Percentiles rank a stretch among this genome's conserved stretches.
Evolutionary conservation across 2,888 invertebrate genomes (phyloP).

Genomic region (Nowickia ferox): DNA sequence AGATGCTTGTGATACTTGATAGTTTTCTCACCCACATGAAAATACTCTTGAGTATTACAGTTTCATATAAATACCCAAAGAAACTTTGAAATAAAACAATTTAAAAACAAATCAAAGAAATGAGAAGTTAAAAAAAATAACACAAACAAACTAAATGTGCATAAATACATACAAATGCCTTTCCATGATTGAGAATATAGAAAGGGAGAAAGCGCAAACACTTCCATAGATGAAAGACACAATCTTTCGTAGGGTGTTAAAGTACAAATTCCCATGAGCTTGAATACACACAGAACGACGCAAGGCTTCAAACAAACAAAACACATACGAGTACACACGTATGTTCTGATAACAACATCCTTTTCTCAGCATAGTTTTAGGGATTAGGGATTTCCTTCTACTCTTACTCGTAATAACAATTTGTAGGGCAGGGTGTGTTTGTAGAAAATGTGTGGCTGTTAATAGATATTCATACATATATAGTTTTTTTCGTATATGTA

Average conservation of each 20-base stretch:
- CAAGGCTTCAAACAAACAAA: not conserved
- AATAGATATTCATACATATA: conserved; percentile 1
- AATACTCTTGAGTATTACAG: not conserved
- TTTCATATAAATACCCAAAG: conserved; percentile 4
- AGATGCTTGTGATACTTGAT: not conserved
- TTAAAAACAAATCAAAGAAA: conserved; percentile 44
- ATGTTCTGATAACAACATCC: conserved; percentile 19
- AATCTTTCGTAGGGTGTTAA: not conserved
- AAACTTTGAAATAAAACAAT: conserved; percentile 1
- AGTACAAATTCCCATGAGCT: conserved; percentile 16
- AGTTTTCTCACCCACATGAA: not conserved
- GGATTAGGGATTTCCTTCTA: not conserved
- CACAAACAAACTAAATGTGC: conserved; percentile 14
- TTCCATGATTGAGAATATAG: conserved; percentile 8
- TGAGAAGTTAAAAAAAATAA: not conserved
- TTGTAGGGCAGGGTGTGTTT: not conserved
- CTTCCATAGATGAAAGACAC: not conserved
- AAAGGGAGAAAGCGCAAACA: not conserved
- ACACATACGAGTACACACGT: not conserved
- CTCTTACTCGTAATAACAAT: not conserved
- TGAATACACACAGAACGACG: not conserved
- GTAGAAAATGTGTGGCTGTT: not conserved
- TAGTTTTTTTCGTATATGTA: not conserved
- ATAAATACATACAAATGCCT: not conserved
- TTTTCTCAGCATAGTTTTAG: conserved; percentile 28